Conservation (phyloP, 2,113 vertebrate species). For the Pithys albifrons region DNA sequence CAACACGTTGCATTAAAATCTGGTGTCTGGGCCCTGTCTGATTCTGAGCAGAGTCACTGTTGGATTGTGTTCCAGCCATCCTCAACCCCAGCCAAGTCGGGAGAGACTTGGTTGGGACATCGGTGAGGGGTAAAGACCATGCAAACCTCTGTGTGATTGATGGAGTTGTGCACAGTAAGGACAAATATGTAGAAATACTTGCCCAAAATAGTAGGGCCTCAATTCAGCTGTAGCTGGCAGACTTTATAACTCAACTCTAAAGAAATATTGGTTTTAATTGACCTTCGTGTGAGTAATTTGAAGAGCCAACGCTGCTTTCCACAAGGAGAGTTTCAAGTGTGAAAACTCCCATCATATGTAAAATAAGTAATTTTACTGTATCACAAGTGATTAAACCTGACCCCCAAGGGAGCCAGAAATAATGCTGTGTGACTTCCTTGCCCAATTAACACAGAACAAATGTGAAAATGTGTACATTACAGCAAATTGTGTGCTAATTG, state of each 20-base stretch:
- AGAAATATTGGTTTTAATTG: conserved; percentile 62
- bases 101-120: conserved; percentile 43
- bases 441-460: conserved; percentile 62
- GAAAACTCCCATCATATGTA: conserved; percentile 7
- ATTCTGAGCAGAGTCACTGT: conserved; percentile 40
- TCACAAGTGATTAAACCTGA: conserved; percentile 43
- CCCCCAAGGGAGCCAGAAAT: conserved; percentile 42
- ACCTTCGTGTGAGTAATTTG: conserved; percentile 26
- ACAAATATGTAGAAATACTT: conserved; percentile 59
- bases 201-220: conserved; percentile 47
- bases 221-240: conserved; percentile 52
- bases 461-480: conserved; percentile 63
- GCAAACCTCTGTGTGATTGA: conserved; percentile 52
- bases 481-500: conserved; percentile 60
- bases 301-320: background rate
- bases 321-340: background rate
- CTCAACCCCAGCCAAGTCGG: conserved; percentile 32
- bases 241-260: conserved; percentile 25
- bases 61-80: conserved; percentile 39
- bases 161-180: conserved; percentile 22
- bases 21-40: conserved; percentile 66
- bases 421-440: conserved; percentile 55
- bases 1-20: conserved; percentile 56
- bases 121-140: conserved; percentile 53
- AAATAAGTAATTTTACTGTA: conserved; percentile 47